Conservation (phyloP, 2,797 vertebrate species). For the Huso huso region DNA sequence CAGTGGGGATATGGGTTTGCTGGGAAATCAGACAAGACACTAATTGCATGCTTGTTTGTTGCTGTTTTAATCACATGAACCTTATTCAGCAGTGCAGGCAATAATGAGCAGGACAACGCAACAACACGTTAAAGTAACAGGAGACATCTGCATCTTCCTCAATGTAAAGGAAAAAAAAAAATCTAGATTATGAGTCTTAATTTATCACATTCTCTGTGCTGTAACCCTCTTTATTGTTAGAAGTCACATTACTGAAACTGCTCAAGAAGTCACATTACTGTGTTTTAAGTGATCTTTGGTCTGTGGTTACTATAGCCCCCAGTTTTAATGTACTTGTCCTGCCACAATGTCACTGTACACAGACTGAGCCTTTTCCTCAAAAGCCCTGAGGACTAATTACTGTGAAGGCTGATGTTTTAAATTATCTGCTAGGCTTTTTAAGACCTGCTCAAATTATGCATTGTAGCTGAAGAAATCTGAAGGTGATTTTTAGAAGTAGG, state of each 20-base stretch:
- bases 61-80: neutral
- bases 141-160: neutral
- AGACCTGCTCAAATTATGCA: neutral
- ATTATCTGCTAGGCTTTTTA: neutral
- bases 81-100: neutral
- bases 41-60: neutral
- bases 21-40: neutral
- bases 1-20: neutral
- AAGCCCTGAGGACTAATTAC: conserved; percentile 1
- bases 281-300: too few species aligned
- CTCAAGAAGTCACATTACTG: too few species aligned
- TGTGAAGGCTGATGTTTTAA: conserved; percentile 4
- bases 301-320: neutral
- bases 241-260: too few species aligned
- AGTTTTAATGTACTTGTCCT: conserved; percentile 1
- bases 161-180: too few species aligned
- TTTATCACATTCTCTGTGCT: too few species aligned
- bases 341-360: neutral
- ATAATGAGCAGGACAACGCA: neutral
- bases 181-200: too few species aligned
- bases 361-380: neutral
- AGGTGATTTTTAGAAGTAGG: too few species aligned
- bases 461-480: too few species aligned
- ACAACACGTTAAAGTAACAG: neutral
- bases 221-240: too few species aligned